phyloP scores from a whole-genome alignment of 2,797 vertebrate genomes.

The Vireo griseus region DNA sequence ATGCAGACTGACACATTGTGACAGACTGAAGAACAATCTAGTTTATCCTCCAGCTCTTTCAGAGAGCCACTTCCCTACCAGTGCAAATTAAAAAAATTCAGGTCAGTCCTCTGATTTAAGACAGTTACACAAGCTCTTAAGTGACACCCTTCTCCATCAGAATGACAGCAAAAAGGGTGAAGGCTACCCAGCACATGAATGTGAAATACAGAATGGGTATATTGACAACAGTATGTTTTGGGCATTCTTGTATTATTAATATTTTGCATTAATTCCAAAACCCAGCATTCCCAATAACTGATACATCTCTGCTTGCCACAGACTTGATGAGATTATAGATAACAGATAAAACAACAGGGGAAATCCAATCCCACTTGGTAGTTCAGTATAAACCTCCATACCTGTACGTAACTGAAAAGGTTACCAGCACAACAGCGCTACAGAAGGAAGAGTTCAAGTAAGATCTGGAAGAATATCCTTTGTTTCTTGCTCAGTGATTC shows the following conservation, averaged over 20 bases:
- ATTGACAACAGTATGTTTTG: background rate
- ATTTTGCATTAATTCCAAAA: background rate
- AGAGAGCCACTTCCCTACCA: background rate
- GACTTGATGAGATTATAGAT: rapidly evolving
- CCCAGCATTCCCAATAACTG: background rate
- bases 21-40: background rate
- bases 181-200: background rate
- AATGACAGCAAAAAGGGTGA: background rate
- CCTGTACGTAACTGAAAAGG: background rate
- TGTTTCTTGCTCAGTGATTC: background rate
- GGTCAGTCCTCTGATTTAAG: background rate
- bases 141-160: background rate
- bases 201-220: background rate
- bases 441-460: background rate
- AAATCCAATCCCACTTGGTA: background rate
- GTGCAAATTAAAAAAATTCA: background rate
- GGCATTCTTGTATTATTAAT: rapidly evolving
- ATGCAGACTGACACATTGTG: background rate
- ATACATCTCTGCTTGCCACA: background rate
- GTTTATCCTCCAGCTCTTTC: background rate
- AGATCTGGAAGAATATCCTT: background rate
- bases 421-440: background rate
- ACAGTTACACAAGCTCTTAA: background rate
- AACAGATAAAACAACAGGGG: background rate
- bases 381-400: background rate